Conservation (phyloP, 2,797 vertebrate genomes). For the Netta rufina region DNA sequence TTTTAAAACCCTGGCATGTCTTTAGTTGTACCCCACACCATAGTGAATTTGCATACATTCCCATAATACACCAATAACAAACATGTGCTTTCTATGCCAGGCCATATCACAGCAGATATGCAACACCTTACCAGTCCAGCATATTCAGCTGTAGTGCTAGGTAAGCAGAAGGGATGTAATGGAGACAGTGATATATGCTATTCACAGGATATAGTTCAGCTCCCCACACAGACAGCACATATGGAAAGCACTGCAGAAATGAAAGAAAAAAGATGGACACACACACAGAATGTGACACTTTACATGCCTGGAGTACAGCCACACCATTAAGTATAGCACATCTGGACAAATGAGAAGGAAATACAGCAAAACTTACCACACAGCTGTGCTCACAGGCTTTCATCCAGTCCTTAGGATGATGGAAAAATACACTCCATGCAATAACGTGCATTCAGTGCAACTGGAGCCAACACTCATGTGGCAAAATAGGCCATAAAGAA, state of each 20-base stretch:
- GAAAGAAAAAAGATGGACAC: neutral
- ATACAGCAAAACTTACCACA: neutral
- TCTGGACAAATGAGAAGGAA: neutral
- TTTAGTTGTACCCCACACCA: neutral
- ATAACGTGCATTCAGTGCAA: neutral
- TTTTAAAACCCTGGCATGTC: neutral
- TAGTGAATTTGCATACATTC: neutral
- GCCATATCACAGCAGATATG: neutral
- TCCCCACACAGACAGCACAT: neutral
- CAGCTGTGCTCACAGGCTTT: neutral
- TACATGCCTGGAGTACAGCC: neutral
- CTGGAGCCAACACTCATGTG: neutral
- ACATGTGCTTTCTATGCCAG: fast-evolving
- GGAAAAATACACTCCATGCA: neutral
- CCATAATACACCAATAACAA: neutral
- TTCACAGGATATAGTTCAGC: neutral
- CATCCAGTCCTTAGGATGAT: neutral
- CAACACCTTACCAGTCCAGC: neutral
- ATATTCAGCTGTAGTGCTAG: neutral
- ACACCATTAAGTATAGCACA: neutral
- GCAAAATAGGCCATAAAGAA: neutral
- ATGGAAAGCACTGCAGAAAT: neutral
- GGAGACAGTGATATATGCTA: neutral
- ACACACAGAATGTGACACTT: fast-evolving
- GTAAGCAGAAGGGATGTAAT: neutral